Conservation (phyloP, 92 coral and sea anemone genomes). For the Actinernus sp. region DNA sequence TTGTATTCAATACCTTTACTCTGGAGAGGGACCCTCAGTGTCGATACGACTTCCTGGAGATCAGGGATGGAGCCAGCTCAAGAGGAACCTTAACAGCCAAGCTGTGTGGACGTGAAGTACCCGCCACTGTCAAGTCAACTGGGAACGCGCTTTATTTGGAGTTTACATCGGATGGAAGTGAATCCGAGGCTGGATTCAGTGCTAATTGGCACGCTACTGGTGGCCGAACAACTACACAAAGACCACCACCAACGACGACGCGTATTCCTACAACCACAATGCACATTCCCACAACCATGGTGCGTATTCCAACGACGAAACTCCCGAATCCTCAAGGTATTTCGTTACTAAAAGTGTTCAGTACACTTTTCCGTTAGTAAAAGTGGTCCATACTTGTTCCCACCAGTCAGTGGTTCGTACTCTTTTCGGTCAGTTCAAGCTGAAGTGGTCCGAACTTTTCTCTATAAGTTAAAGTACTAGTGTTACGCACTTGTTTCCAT, state of each 20-base stretch:
- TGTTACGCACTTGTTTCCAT: no score
- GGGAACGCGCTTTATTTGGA: conserved; percentile 37
- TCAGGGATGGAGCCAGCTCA: conserved; percentile 47
- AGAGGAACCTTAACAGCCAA: conserved; percentile 30
- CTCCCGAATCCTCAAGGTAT: no score
- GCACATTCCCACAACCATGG: neutral
- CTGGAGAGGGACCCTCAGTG: conserved; percentile 53
- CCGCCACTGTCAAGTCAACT: conserved; percentile 42
- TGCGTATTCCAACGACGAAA: neutral
- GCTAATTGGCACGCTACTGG: conserved; percentile 47
- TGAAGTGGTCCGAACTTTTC: no score
- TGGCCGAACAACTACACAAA: neutral
- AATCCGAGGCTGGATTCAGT: conserved; percentile 44
- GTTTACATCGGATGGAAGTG: conserved; percentile 61
- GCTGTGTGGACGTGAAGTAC: conserved; percentile 41
- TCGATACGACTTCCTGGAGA: conserved; percentile 54
- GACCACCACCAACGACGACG: conserved; percentile 13
- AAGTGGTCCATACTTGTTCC: no score
- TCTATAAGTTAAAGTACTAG: no score
- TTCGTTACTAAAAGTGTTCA: no score
- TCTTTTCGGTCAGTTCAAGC: no score
- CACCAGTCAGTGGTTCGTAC: no score
- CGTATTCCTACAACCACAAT: conserved; percentile 3
- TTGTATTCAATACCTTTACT: conserved; percentile 36
- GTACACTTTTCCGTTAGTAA: no score